Evolutionary conservation across 2,113 vertebrate genomes (phyloP), one percentile per base, ranked within the genome.

Genomic region (Myotis yumanensis): DNA sequence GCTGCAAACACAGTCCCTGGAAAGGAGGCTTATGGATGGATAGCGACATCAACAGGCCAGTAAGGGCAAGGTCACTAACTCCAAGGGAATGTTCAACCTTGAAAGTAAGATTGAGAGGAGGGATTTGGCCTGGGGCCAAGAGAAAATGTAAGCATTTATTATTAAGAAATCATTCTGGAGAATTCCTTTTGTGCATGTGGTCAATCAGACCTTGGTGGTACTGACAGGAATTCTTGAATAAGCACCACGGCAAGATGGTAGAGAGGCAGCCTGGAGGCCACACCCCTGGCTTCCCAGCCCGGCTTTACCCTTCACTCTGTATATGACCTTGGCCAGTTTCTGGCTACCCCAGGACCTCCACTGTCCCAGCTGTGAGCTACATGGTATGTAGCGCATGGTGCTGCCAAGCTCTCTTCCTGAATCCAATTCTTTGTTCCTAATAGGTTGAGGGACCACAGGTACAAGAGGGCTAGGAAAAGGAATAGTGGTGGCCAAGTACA

Each of bases 41-140:
- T 3, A 96, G 97, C 95, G 97, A 98, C 97, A 97, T 96, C 97
- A 97, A 96, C 96, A 98, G 98, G 93, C 83, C 40, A 10, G 3
- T 14, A 22, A 59, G 32, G 62, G 92, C 87, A 79, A 93, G 92
- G 77, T 89, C 37, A 32, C n/a, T 8, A 14, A 6, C 11, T 8
- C 40, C 30, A 48, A 71, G 75, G 83, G 11, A 86, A 95, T 15
- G 71, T 17, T 93, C 85, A 64, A 85, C 95, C 96, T 92, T 91
- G 96, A 91, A 86, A 76, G 66, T 68, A 69, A 86, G 90, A 91
- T 5, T 14, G 79, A 9, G 71, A 4, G 15, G 15, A 23, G 6
- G 9, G 9, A 52, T 25, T 11, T 85, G 94, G 92, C 71, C 35
- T 7, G 25, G 32, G 25, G 82, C 89, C 95, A 95, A 35, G 54